These are phyloP conservation scores for Macroglossus sobrinus DNA, from an alignment of 2,113 vertebrate genomes.

Conservation along the genomic window DNA sequence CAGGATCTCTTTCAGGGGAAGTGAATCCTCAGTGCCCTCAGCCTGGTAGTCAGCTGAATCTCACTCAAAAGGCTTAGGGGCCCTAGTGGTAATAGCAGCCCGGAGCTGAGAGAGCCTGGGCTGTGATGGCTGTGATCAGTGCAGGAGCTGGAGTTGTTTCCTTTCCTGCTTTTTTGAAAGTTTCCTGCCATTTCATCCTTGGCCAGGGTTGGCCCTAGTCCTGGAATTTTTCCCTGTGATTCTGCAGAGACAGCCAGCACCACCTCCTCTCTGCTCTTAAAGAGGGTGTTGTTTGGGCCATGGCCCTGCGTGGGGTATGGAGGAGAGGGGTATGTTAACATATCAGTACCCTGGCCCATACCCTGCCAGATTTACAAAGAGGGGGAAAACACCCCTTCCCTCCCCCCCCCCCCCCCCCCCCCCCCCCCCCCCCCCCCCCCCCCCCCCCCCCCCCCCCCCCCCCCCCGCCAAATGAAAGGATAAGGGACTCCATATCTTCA, in stretches of 20 bases:
- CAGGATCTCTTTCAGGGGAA: neutral
- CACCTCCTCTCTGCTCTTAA: neutral
- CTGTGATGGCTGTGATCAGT: neutral
- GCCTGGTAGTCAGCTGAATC: fast-evolving
- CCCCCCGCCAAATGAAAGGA: neutral
- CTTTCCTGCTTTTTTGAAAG: neutral
- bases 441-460: too few relatives aligned
- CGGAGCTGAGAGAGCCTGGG: neutral
- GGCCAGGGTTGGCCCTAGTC: neutral
- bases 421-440: too few relatives aligned
- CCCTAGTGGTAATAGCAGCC: neutral
- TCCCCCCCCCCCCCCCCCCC: too few relatives aligned
- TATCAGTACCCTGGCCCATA: neutral
- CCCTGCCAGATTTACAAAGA: neutral
- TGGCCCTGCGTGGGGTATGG: neutral
- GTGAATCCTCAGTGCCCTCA: neutral
- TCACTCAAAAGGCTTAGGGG: neutral
- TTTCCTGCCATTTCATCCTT: neutral
- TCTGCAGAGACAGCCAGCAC: neutral
- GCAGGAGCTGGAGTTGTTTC: neutral
- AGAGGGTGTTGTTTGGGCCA: neutral
- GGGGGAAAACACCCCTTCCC: neutral
- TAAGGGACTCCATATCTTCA: neutral
- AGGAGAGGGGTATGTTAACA: neutral
- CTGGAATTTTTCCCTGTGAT: neutral